Percentiles rank a stretch among this genome's conserved stretches.
Evolutionary conservation across 2,797 vertebrate species (phyloP).

Genomic region (Kryptopterus vitreolus): DNA sequence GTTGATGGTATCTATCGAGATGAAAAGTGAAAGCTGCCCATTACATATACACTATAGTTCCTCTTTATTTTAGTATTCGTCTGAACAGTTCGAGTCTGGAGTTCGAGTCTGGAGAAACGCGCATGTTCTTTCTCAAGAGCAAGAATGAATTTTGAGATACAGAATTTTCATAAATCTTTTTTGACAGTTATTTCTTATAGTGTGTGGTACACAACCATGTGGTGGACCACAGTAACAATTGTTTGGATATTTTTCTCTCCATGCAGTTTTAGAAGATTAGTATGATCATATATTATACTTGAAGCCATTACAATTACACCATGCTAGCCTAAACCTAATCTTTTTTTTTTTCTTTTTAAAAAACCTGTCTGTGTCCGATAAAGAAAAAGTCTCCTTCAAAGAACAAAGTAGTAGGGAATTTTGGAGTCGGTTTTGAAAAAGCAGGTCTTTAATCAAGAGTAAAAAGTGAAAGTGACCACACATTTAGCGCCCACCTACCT

Average conservation of each 20-base stretch:
- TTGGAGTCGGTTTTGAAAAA: constrained; percentile 56
- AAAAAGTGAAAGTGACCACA: constrained; percentile 68
- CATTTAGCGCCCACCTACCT: constrained; percentile 43
- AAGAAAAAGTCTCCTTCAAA: constrained; percentile 55
- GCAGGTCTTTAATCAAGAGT: constrained; percentile 66
- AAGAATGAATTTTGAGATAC: constrained; percentile 2
- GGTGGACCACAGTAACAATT: background rate
- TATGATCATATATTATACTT: background rate
- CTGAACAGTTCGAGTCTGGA: too few relatives aligned
- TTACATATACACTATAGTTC: too few relatives aligned
- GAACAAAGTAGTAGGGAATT: constrained; percentile 56
- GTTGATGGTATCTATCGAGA: too few relatives aligned
- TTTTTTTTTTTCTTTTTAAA: too few relatives aligned
- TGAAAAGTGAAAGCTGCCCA: too few relatives aligned
- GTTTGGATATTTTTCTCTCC: constrained; percentile 3
- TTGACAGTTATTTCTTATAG: constrained; percentile 14
- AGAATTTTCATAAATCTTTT: background rate
- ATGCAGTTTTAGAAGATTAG: background rate
- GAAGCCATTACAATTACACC: background rate
- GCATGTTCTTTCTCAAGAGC: background rate
- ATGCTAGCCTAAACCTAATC: background rate
- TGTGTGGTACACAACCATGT: background rate
- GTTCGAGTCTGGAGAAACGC: too few relatives aligned
- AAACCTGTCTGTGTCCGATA: constrained; percentile 21
- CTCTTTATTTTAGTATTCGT: too few relatives aligned